phyloP scores from a whole-genome alignment of 1,140 invertebrate species.

The Brachystomella parvula region DNA sequence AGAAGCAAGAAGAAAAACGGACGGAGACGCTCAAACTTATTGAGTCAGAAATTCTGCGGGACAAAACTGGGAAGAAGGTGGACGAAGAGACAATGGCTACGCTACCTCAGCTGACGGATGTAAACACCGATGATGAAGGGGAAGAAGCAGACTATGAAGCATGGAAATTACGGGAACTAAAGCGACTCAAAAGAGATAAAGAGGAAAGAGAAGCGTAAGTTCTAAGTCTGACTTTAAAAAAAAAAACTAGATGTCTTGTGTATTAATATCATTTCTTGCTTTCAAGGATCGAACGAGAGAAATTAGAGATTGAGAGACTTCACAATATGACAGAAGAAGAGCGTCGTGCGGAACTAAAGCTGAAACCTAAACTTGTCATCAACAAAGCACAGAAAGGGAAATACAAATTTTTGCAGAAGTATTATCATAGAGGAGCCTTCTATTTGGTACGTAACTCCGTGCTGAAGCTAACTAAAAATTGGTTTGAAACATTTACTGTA shows the following conservation, averaged over 20 bases:
- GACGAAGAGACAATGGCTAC: conserved; percentile 37
- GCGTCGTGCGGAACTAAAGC: conserved; percentile 69
- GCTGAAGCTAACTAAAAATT: too few relatives aligned
- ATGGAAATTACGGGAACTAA: conserved; percentile 95
- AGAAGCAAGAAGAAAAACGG: conserved; percentile 70
- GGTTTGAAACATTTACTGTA: neutral
- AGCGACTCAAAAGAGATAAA: conserved; percentile 87
- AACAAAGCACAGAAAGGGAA: conserved; percentile 97
- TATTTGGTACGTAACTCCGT: conserved; percentile 57
- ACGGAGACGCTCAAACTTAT: conserved; percentile 80
- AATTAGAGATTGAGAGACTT: conserved; percentile 80
- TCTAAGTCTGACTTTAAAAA: neutral
- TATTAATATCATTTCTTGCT: conserved; percentile 7
- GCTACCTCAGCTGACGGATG: conserved; percentile 61
- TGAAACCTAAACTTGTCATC: conserved; percentile 88
- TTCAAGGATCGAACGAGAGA: conserved; percentile 67
- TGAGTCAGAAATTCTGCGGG: conserved; percentile 77
- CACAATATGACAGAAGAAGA: conserved; percentile 96
- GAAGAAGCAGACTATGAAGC: conserved; percentile 93
- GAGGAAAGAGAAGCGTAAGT: conserved; percentile 84
- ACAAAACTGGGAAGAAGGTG: conserved; percentile 47
- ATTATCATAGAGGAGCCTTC: conserved; percentile 98
- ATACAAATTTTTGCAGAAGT: conserved; percentile 99
- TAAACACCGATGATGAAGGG: conserved; percentile 96
- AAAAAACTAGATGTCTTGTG: neutral